These are phyloP conservation scores for Sigmodon hispidus DNA, from an alignment of 2,113 vertebrate genomes.

Conservation along the genomic window DNA sequence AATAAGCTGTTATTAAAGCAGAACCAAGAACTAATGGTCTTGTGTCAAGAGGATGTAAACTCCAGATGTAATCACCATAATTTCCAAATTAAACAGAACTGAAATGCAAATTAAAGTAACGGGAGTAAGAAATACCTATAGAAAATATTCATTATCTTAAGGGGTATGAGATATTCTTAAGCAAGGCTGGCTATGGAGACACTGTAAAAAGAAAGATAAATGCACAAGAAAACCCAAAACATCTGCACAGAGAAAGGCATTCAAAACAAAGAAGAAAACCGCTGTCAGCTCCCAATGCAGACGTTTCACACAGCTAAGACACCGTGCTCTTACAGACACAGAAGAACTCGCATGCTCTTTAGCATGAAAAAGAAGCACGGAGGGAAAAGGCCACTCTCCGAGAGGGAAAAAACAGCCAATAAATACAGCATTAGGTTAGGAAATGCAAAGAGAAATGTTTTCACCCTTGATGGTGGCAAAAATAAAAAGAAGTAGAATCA, in stretches of 20 bases:
- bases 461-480: neutral
- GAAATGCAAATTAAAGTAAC: constrained; percentile 31
- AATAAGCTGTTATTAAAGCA: neutral
- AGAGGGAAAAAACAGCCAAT: neutral
- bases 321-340: neutral
- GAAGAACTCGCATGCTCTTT: neutral
- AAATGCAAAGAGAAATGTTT: neutral
- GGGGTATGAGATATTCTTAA: neutral
- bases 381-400: neutral
- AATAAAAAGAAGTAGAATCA: neutral
- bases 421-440: neutral
- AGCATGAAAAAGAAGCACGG: neutral
- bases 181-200: neutral
- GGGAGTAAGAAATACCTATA: neutral
- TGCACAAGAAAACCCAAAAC: neutral
- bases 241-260: neutral
- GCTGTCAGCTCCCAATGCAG: neutral
- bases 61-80: neutral
- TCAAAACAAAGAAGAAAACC: neutral
- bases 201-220: neutral
- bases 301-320: neutral
- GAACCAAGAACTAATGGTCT: too few species aligned
- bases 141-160: neutral
- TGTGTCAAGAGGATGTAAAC: too few species aligned
- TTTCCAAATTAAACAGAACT: constrained; percentile 21